These are phyloP conservation scores for Colaptes auratus DNA, from an alignment of 2,113 vertebrate species.

Conservation along the genomic window DNA sequence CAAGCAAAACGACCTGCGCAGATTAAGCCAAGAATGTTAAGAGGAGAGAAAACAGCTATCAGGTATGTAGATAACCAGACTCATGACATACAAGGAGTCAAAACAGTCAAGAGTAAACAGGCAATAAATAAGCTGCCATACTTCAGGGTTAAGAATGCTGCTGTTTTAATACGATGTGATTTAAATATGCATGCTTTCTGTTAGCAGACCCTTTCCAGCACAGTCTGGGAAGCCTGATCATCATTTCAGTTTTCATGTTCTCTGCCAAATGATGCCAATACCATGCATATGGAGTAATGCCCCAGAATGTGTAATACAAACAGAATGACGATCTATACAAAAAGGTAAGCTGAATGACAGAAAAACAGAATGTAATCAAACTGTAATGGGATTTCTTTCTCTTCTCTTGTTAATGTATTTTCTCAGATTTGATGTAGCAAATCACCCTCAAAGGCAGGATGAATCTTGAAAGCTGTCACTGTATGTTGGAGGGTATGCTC, in stretches of 20 bases:
- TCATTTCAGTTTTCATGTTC: constrained; percentile 15
- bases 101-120: constrained; percentile 13
- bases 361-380: not conserved
- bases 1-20: not conserved
- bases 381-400: not conserved
- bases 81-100: not conserved
- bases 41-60: not conserved
- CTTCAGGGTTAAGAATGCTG: not conserved
- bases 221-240: not conserved
- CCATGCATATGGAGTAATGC: not conserved
- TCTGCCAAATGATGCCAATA: constrained; percentile 30
- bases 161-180: constrained; percentile 26
- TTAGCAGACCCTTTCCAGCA: constrained; percentile 3
- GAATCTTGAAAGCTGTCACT: not conserved
- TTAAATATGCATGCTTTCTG: not conserved
- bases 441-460: not conserved
- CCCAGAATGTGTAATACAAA: not conserved
- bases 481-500: not conserved
- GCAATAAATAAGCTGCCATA: constrained; percentile 1
- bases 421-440: not conserved
- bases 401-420: constrained; percentile 20
- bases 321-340: not conserved
- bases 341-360: not conserved
- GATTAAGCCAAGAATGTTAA: not conserved
- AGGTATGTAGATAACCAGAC: not conserved